These are phyloP conservation scores for Atherinomorus stipes DNA, from an alignment of 2,113 vertebrate species.

Conservation along the genomic window DNA sequence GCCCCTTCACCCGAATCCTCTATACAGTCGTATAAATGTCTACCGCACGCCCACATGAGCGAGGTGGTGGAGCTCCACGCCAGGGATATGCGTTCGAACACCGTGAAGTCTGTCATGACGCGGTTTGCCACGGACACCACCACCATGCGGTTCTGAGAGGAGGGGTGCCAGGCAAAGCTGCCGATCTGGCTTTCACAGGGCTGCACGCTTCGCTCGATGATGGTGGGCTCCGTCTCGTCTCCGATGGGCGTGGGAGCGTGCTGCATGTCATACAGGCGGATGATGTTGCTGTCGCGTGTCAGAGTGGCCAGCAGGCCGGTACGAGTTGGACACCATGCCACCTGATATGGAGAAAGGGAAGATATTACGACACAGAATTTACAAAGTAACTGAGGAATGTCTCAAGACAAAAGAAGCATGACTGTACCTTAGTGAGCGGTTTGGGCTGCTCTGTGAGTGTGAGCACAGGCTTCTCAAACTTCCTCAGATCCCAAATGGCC, in stretches of 20 bases:
- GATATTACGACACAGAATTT: not conserved
- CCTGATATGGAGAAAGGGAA: conserved; percentile 59
- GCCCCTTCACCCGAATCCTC: conserved; percentile 86
- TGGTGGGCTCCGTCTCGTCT: conserved; percentile 97
- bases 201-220: conserved; percentile 97
- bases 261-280: conserved; percentile 98
- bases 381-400: not conserved
- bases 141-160: conserved; percentile 97
- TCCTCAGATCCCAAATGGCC: conserved; percentile 98
- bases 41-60: conserved; percentile 97
- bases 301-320: conserved; percentile 95
- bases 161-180: conserved; percentile 98
- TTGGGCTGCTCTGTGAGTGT: conserved; percentile 96
- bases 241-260: conserved; percentile 96
- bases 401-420: too few species aligned
- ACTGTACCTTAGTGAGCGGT: conserved; percentile 89
- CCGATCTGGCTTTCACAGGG: conserved; percentile 94
- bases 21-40: conserved; percentile 93
- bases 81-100: conserved; percentile 97
- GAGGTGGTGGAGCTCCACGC: conserved; percentile 96
- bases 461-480: conserved; percentile 97
- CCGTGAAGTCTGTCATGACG: conserved; percentile 96
- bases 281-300: conserved; percentile 95
- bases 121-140: conserved; percentile 94
- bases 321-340: conserved; percentile 96